Conservation (phyloP, 1,140 invertebrate species). For the Leptopilina boulardi region DNA sequence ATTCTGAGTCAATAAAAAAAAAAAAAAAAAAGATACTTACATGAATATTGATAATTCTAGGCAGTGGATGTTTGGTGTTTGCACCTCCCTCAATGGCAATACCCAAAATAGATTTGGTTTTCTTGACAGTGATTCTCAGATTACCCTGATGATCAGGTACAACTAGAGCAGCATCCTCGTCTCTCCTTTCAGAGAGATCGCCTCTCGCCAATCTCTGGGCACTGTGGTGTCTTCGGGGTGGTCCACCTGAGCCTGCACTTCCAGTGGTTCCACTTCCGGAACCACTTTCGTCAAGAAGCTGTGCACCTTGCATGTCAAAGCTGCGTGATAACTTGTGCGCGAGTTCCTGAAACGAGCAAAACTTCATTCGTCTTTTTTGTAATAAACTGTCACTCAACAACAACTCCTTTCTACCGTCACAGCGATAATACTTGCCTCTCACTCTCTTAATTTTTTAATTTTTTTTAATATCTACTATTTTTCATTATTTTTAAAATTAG, state of each 20-base stretch:
- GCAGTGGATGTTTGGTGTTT: slow-evolving; percentile 94
- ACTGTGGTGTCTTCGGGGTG: slow-evolving; percentile 70
- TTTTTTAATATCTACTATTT: too few species aligned
- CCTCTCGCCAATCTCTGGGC: slow-evolving; percentile 68
- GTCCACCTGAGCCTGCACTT: slow-evolving; percentile 77
- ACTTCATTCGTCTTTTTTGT: slow-evolving; percentile 47
- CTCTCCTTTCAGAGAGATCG: slow-evolving; percentile 78
- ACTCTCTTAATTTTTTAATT: too few species aligned
- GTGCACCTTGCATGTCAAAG: slow-evolving; percentile 91
- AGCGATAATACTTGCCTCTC: slow-evolving; percentile 24
- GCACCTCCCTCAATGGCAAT: slow-evolving; percentile 98
- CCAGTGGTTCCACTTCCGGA: slow-evolving; percentile 77
- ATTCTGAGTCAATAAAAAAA: neutral
- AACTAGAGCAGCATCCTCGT: slow-evolving; percentile 81
- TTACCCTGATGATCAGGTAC: slow-evolving; percentile 90
- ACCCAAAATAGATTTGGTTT: slow-evolving; percentile 94
- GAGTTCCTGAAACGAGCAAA: slow-evolving; percentile 80
- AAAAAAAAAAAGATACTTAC: slow-evolving; percentile 78
- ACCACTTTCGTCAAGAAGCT: slow-evolving; percentile 82
- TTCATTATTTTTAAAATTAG: too few species aligned
- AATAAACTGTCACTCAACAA: neutral
- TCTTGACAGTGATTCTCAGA: slow-evolving; percentile 90
- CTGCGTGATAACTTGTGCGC: slow-evolving; percentile 89
- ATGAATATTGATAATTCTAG: slow-evolving; percentile 97
- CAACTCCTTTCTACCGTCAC: slow-evolving; percentile 16